Evolutionary conservation across 2,797 vertebrate genomes (phyloP).

Genomic region (Tragopan temminckii): DNA sequence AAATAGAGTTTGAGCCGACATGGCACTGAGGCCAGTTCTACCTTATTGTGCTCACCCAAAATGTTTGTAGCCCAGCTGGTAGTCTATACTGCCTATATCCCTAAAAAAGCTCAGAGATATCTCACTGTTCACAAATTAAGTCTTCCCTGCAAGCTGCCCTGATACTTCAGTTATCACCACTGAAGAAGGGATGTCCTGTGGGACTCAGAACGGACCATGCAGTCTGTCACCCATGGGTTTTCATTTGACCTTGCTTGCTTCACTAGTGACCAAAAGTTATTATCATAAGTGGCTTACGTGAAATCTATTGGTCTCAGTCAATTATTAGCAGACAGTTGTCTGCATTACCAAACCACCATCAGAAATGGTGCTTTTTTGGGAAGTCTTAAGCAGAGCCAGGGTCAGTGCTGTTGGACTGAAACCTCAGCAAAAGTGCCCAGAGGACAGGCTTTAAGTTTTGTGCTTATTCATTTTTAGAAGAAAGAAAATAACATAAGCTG

Average conservation of each 20-base stretch:
- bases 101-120: background rate
- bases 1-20: background rate
- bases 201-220: background rate
- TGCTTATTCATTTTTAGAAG: constrained; percentile 26
- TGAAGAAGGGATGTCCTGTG: background rate
- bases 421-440: constrained; percentile 35
- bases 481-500: constrained; percentile 3
- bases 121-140: constrained; percentile 40
- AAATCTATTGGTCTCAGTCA: constrained; percentile 70
- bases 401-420: constrained; percentile 12
- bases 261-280: constrained; percentile 60
- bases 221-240: constrained; percentile 42
- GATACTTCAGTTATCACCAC: background rate
- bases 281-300: constrained; percentile 48
- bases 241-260: constrained; percentile 55
- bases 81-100: background rate
- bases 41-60: background rate
- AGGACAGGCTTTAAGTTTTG: constrained; percentile 11
- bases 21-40: background rate
- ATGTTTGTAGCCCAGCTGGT: constrained; percentile 15
- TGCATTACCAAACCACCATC: constrained; percentile 64
- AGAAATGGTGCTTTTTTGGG: constrained; percentile 61
- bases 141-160: constrained; percentile 1
- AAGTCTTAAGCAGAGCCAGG: constrained; percentile 25
- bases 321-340: constrained; percentile 70